Conservation (phyloP, 2,113 vertebrate species). For the Peucedramus taeniatus region DNA sequence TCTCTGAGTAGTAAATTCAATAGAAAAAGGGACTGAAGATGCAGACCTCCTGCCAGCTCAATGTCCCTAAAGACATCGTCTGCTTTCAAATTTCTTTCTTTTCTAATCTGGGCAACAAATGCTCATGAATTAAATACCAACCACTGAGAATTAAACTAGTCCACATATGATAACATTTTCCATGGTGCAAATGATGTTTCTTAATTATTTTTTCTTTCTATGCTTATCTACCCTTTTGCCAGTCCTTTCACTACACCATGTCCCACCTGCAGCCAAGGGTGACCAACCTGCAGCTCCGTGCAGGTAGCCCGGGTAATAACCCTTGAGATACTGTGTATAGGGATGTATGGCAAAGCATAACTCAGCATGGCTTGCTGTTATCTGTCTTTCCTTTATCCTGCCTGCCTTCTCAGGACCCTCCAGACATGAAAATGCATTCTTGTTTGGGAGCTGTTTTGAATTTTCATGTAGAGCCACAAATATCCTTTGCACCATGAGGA, state of each 20-base stretch:
- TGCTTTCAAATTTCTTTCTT: not conserved
- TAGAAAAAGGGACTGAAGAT: not conserved
- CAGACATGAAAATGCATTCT: not conserved
- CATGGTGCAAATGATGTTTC: not conserved
- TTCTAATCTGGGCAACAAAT: not conserved
- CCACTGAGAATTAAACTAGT: not conserved
- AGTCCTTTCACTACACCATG: not conserved
- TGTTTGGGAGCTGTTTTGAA: not conserved
- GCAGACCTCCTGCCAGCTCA: not conserved
- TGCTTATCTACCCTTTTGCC: not conserved
- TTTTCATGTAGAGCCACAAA: not conserved
- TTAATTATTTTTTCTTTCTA: not conserved
- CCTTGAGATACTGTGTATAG: not conserved
- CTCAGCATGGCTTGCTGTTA: not conserved
- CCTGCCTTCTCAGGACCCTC: not conserved
- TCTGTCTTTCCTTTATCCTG: not conserved
- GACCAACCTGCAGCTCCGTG: not conserved
- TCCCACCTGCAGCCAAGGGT: not conserved
- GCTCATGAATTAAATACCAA: not conserved
- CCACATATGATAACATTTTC: not conserved
- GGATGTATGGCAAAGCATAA: not conserved
- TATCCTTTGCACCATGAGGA: not conserved
- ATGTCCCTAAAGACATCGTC: not conserved
- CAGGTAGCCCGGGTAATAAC: not conserved
- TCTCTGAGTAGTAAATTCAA: not conserved